Conservation (phyloP, 2,113 vertebrate genomes). For the Lipophrys pholis region DNA sequence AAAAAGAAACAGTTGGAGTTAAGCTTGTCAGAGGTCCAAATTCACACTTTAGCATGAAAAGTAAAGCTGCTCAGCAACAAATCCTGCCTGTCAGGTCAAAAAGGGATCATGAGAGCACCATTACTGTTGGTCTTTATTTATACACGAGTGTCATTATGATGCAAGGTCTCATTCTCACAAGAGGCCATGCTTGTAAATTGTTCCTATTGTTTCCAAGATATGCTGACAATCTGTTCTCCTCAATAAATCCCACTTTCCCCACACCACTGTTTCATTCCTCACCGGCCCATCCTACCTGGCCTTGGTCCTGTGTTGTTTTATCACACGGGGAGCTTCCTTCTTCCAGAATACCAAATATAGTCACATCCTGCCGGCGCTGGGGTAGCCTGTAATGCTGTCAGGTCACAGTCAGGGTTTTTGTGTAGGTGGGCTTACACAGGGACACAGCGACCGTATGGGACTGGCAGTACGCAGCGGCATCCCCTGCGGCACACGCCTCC, state of each 20-base stretch:
- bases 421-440: conserved; percentile 62
- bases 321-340: conserved; percentile 42
- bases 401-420: conserved; percentile 50
- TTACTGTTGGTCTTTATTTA: no score
- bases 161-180: no score
- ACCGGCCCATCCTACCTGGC: conserved; percentile 13
- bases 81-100: background rate
- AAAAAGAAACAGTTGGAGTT: background rate
- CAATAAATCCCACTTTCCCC: background rate
- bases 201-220: no score
- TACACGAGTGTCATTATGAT: no score
- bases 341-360: conserved; percentile 60
- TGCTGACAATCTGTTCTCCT: background rate
- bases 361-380: conserved; percentile 60
- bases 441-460: conserved; percentile 47
- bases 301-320: conserved; percentile 22
- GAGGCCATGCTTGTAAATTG: no score
- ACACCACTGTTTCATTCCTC: conserved; percentile 32
- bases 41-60: background rate
- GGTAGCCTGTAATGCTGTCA: conserved; percentile 41
- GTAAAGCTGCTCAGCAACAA: background rate
- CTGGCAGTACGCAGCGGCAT: conserved; percentile 62
- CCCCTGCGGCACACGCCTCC: conserved; percentile 53
- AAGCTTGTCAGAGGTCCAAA: background rate
- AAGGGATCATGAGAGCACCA: background rate